phyloP scores from a whole-genome alignment of 1,140 invertebrate genomes.

The Tetragonula clypearis region DNA sequence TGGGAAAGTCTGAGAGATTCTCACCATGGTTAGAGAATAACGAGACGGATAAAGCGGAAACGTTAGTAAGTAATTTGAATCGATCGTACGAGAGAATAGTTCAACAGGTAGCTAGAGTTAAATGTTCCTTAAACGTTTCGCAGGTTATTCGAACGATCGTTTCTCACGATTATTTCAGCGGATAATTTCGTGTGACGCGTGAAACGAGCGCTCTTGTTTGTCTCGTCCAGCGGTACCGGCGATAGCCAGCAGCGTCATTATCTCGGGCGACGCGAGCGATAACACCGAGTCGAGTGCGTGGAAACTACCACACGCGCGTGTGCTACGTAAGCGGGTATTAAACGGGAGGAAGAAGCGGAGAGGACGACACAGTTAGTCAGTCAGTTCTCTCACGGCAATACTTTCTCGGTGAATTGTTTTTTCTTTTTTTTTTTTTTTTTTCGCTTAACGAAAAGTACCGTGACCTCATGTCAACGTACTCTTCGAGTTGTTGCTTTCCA shows the following conservation, averaged over 20 bases:
- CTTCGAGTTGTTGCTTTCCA: conserved; percentile 15
- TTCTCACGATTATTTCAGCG: background rate
- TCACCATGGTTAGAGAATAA: background rate
- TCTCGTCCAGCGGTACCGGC: conserved; percentile 13
- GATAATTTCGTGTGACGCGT: background rate
- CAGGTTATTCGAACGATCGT: background rate
- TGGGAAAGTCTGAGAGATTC: no score
- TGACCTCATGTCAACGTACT: conserved; percentile 17
- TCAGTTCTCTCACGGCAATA: conserved; percentile 8
- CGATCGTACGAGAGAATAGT: background rate
- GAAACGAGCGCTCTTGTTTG: conserved; percentile 25
- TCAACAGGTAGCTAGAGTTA: background rate
- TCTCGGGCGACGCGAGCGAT: conserved; percentile 31
- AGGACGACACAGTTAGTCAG: background rate
- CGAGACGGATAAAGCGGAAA: background rate
- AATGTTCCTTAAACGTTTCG: background rate
- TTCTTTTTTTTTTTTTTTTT: background rate
- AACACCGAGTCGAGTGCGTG: conserved; percentile 11
- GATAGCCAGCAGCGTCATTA: conserved; percentile 34
- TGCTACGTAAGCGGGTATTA: background rate
- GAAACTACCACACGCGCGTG: background rate
- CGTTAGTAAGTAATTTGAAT: background rate
- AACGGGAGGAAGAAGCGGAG: background rate
- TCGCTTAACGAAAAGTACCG: conserved; percentile 13
- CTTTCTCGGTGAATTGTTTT: conserved; percentile 1